Evolutionary conservation across 2,888 invertebrate species (phyloP), one percentile per base, ranked within the genome.

Genomic region (Melieria omissa): DNA sequence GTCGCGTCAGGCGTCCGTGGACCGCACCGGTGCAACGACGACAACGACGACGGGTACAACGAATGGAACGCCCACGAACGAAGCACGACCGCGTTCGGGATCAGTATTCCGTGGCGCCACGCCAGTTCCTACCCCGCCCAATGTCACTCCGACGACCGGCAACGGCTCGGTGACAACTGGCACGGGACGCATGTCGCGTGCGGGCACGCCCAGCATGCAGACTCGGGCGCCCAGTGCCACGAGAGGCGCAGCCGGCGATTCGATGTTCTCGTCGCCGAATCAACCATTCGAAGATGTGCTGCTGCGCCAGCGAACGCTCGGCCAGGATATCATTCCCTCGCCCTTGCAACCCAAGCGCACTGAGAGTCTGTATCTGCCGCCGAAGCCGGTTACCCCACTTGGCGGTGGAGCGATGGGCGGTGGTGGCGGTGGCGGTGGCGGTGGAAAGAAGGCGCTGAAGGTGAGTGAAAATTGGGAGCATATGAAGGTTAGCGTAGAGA

Each of bases 311-410:
- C 90, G 94, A 81, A 92, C 90, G 78, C 89, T 95, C 71, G 95
- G 95, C 74, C 96, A 96, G 88, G 96, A 96, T 85, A 95, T 96
- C 86, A 91, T 95, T 82, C 95, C 95, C 75, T 95, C 95, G 79
- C 92, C 91, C 73, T 93, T 93, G 82, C 95, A 95, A 86, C 96
- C 96, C 73, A 96, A 96, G 88, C 91, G 96, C 82, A 96, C 96
- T 76, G 96, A 96, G 88, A 96, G 96, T 85, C 89, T 96, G 80
- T 96, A 93, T 87, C 91, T 95, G 80, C 89, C 90, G 67, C 88
- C 88, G 41, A 88, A 89, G 80, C 91, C 91, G 64, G 89, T 88
- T 88, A 89, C 74, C 83, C 89, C 74, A 83, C 83, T 63, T 84
- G 88, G 12, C 83, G 81, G 65, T 42, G 29, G 29, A 29, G 29